Evolutionary conservation across 2,113 vertebrate genomes (phyloP).

Genomic region (Poecile atricapillus): DNA sequence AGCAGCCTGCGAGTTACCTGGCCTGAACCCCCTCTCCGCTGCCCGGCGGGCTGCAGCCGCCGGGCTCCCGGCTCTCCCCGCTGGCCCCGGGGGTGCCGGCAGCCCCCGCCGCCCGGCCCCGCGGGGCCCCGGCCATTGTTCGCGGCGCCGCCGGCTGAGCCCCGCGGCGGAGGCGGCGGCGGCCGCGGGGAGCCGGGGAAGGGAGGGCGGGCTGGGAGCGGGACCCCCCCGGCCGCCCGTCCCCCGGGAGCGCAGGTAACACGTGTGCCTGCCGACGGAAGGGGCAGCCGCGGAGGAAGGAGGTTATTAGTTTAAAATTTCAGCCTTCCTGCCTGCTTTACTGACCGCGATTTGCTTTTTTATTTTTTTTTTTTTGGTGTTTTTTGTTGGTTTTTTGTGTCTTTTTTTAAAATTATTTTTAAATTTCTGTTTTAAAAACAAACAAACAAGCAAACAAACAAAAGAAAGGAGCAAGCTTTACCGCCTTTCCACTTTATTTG

Average conservation of each 20-base stretch:
- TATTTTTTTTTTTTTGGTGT: background rate
- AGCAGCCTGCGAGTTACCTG: slow-evolving; percentile 7
- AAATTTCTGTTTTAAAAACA: background rate
- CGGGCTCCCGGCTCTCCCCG: background rate
- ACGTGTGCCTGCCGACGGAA: background rate
- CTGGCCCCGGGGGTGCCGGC: background rate
- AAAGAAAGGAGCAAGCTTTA: background rate
- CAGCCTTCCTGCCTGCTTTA: background rate
- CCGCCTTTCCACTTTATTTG: background rate
- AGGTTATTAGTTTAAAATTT: background rate
- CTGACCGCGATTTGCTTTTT: background rate
- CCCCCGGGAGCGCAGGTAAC: background rate
- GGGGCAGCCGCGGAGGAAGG: background rate
- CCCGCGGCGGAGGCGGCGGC: background rate
- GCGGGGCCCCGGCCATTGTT: background rate
- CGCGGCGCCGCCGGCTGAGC: background rate
- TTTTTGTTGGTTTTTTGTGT: too few relatives aligned
- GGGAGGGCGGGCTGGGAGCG: background rate
- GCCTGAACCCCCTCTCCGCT: background rate
- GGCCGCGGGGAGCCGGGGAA: background rate
- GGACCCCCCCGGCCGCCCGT: background rate
- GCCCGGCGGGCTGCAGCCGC: background rate
- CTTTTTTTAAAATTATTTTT: background rate
- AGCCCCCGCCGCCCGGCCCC: background rate
- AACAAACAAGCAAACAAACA: background rate